phyloP scores from a whole-genome alignment of 2,888 invertebrate genomes.

The Apeira syringaria region DNA sequence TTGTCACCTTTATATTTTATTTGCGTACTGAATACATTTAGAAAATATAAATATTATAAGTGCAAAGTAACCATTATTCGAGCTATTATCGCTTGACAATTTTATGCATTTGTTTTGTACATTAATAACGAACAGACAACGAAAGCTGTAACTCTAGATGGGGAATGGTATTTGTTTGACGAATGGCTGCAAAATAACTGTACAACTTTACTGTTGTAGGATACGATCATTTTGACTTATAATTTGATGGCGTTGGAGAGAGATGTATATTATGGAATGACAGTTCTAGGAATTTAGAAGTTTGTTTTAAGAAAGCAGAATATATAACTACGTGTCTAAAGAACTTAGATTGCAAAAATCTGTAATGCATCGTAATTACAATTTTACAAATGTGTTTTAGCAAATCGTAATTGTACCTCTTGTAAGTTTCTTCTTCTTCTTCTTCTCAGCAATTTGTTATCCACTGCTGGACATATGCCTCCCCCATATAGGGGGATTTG shows the following conservation, averaged over 20 bases:
- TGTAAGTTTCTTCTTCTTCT: too few relatives aligned
- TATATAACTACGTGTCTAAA: too few relatives aligned
- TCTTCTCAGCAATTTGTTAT: too few relatives aligned
- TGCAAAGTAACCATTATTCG: constrained; percentile 40
- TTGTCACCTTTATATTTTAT: constrained; percentile 30
- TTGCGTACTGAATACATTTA: constrained; percentile 33
- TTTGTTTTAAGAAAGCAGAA: too few relatives aligned
- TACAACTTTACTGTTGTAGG: neutral
- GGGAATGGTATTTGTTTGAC: constrained; percentile 16
- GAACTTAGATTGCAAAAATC: too few relatives aligned
- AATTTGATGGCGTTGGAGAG: neutral
- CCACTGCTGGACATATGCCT: too few relatives aligned
- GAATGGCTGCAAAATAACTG: constrained; percentile 1
- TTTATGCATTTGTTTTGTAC: constrained; percentile 35
- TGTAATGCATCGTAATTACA: too few relatives aligned
- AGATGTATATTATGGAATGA: neutral
- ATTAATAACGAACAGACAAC: constrained; percentile 29
- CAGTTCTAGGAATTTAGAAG: too few relatives aligned
- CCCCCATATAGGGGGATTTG: too few relatives aligned
- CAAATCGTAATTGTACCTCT: too few relatives aligned
- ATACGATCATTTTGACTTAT: neutral
- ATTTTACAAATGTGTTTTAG: too few relatives aligned
- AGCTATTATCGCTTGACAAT: constrained; percentile 45
- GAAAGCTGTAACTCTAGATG: constrained; percentile 35
- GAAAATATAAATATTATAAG: constrained; percentile 43